Evolutionary conservation across 1,140 invertebrate genomes (phyloP).

Genomic region (Sitobion miscanthi): DNA sequence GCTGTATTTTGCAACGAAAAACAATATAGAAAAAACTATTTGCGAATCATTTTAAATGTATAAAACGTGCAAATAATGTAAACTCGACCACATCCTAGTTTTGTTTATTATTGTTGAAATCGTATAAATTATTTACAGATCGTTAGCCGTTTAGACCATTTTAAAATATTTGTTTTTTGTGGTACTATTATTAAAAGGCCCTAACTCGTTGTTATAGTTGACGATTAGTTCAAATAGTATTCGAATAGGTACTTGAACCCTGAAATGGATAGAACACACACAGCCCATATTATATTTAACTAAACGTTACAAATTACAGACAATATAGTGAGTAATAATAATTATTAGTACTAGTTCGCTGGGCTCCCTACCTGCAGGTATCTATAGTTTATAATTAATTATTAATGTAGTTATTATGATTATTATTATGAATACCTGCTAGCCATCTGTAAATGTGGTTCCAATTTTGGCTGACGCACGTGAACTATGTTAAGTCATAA

Average conservation of each 20-base stretch:
- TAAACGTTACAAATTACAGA: not conserved
- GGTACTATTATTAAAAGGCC: not conserved
- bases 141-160: not conserved
- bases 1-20: not conserved
- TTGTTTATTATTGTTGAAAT: not conserved
- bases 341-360: not conserved
- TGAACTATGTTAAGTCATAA: too few relatives aligned
- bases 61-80: not conserved
- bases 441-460: not conserved
- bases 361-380: not conserved
- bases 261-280: not conserved
- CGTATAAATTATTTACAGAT: not conserved
- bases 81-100: not conserved
- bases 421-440: too few relatives aligned
- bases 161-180: not conserved
- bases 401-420: not conserved
- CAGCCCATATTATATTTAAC: not conserved
- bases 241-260: not conserved
- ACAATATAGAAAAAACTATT: not conserved
- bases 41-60: not conserved
- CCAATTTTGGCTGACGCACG: not conserved
- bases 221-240: not conserved
- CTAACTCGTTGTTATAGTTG: not conserved
- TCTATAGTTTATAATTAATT: not conserved
- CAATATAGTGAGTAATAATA: not conserved